phyloP scores from a whole-genome alignment of 2,113 vertebrate genomes.

The Ailurus styani region DNA sequence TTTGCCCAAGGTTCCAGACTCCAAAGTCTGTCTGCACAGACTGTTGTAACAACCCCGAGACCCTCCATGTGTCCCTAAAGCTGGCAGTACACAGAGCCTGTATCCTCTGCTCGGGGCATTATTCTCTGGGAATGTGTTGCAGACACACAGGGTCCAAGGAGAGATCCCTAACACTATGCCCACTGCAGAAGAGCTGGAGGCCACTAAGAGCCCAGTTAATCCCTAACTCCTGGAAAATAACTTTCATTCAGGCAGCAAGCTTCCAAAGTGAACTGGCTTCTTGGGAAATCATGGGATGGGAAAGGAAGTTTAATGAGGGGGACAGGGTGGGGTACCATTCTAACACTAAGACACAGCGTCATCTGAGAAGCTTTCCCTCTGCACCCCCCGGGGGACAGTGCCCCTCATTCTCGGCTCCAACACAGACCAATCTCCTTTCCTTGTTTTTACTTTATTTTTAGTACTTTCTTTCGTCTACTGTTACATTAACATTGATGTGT shows the following conservation, averaged over 20 bases:
- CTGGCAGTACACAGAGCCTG: accelerated
- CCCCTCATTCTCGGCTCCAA: neutral
- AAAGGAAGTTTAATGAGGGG: neutral
- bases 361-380: neutral
- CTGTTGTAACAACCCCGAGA: neutral
- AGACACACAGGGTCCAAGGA: neutral
- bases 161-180: neutral
- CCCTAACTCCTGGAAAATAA: neutral
- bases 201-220: neutral
- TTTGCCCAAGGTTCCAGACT: neutral
- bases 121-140: neutral
- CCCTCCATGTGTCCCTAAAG: too few species aligned
- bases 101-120: neutral
- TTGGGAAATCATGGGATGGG: neutral
- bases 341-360: neutral
- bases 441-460: neutral
- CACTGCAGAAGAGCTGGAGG: neutral
- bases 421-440: neutral
- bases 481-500: neutral
- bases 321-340: too few species aligned
- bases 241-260: neutral
- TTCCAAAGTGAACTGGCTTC: neutral
- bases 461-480: neutral
- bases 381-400: accelerated
- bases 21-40: too few species aligned